phyloP scores from a whole-genome alignment of 2,888 invertebrate genomes.

The Folsomia manolachei region DNA sequence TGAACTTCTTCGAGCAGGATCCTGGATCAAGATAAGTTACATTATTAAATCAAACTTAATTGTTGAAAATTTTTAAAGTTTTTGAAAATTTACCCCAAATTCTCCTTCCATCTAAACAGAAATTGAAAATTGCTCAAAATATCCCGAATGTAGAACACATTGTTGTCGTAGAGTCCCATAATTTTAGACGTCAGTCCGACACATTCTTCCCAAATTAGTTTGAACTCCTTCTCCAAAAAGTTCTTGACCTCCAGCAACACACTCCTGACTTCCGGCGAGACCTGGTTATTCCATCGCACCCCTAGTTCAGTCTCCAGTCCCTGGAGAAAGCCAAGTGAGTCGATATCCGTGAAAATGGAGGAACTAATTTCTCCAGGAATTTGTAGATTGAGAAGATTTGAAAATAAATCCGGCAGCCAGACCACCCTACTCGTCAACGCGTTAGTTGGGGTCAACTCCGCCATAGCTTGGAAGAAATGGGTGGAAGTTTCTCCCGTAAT shows the following conservation, averaged over 20 bases:
- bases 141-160: slow-evolving; percentile 51
- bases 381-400: slow-evolving; percentile 24
- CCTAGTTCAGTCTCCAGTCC: slow-evolving; percentile 34
- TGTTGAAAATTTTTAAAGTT: not conserved
- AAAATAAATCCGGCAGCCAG: slow-evolving; percentile 51
- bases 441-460: slow-evolving; percentile 51
- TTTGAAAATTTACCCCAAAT: slow-evolving; percentile 15
- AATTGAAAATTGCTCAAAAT: slow-evolving; percentile 22
- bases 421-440: slow-evolving; percentile 50
- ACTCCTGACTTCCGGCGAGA: slow-evolving; percentile 25
- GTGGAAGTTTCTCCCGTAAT: slow-evolving; percentile 48
- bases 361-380: slow-evolving; percentile 5
- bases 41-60: too few relatives aligned
- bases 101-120: too few relatives aligned
- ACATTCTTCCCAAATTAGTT: slow-evolving; percentile 43
- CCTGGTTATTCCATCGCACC: slow-evolving; percentile 29
- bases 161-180: slow-evolving; percentile 45
- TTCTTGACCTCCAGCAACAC: slow-evolving; percentile 6
- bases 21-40: slow-evolving; percentile 15
- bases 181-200: slow-evolving; percentile 29
- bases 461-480: slow-evolving; percentile 48
- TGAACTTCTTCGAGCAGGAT: not conserved
- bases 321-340: slow-evolving; percentile 14
- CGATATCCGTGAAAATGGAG: slow-evolving; percentile 13
- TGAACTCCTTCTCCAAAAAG: slow-evolving; percentile 24